Base-by-base conservation (phyloP, 2,113 vertebrate genomes). In the Indicator maculatus region DNA sequence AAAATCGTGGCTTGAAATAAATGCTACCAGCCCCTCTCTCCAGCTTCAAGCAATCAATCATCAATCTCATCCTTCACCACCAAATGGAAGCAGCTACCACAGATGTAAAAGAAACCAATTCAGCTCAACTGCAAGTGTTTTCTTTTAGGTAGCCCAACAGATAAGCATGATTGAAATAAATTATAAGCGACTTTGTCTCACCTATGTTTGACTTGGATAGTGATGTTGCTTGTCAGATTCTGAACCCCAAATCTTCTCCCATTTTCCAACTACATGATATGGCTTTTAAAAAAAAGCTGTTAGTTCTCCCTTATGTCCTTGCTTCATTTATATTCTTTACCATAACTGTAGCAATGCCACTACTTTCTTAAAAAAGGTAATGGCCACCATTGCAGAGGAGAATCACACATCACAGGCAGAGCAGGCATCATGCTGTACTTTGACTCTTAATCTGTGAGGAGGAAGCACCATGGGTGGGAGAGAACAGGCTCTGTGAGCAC, bases 371-470 rank as follows among this genome's bases (percentile, higher is more conserved):
- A 86, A 82, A 86, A 75, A 95, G 70, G 81, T 82, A 91, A 36
- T 11, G 86, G 56, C 55, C 79, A 93, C 72, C 93, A 95, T 16
- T 38, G 93, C 86, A 91, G 83, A 94, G 87, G 11, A 44, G 71
- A 91, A 88, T 83, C 47, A 41, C 10, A 82, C 75, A 95, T 95
- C 90, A 93, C 6, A 96, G 93, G 81, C 79, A 94, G 88, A 67
- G 58, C 39, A 4, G 28, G 94, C 90, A 90, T 89, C 88, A 93
- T 28, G 63, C 93, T 95, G 95, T 95, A 96, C 93, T 97, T 95
- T 96, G 92, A 96, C 95, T 96, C 96, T 93, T 96, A 96, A 96
- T 96, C 95, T 97, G 86, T 88, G 86, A 96, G 96, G 45, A 86
- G 47, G 86, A 95, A 93, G 73, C 39, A 28, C 74, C 0, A 33